Conservation (phyloP, 2,888 invertebrate genomes). For the Schizaphis graminum region DNA sequence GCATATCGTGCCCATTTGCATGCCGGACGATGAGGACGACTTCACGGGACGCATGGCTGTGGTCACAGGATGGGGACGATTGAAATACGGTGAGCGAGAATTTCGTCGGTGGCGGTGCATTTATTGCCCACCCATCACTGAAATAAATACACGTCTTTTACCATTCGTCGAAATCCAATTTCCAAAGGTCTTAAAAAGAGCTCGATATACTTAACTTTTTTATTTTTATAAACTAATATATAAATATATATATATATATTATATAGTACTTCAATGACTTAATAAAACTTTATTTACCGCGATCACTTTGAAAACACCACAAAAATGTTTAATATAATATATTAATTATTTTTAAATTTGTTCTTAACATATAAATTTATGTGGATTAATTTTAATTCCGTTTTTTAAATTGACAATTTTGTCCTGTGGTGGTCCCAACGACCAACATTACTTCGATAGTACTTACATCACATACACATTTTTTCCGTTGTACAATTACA, state of each 20-base stretch:
- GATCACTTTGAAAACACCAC: neutral
- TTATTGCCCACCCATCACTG: neutral
- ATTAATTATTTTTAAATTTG: neutral
- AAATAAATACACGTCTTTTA: neutral
- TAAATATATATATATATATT: no score
- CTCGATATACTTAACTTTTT: neutral
- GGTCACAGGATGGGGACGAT: conserved; percentile 92
- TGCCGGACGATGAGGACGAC: conserved; percentile 83
- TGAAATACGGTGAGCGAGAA: conserved; percentile 81
- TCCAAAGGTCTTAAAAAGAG: neutral
- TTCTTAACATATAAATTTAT: no score
- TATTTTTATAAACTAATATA: neutral
- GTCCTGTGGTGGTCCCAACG: neutral
- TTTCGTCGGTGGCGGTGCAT: neutral
- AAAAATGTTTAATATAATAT: neutral
- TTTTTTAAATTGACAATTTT: neutral
- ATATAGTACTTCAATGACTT: neutral
- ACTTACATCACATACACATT: no score
- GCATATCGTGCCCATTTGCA: conserved; percentile 93
- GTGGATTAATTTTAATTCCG: neutral
- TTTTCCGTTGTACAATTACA: neutral
- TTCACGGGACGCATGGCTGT: conserved; percentile 89
- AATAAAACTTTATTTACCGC: neutral
- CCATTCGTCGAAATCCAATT: neutral
- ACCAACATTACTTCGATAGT: neutral